Conservation (phyloP, 2,797 vertebrate species). For the Pipistrellus pipistrellus region DNA sequence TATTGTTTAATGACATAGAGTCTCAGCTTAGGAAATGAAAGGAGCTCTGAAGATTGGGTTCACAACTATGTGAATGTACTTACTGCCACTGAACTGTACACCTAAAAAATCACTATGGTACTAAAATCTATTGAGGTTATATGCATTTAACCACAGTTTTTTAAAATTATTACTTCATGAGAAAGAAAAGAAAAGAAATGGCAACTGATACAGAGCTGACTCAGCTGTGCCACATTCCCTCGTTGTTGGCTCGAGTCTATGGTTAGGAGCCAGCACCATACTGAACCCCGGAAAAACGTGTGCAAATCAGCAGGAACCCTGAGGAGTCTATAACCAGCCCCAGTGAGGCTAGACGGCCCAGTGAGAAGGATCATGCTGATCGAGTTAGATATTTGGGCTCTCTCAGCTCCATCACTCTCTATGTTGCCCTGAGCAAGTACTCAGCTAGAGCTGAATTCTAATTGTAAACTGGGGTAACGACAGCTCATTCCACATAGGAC, state of each 20-base stretch:
- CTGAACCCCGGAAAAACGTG: background rate
- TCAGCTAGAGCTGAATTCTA: slow-evolving; percentile 14
- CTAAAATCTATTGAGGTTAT: background rate
- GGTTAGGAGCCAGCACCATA: background rate
- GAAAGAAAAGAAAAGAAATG: background rate
- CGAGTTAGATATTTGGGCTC: background rate
- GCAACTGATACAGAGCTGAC: background rate
- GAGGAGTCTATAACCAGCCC: background rate
- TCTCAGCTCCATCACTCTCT: background rate
- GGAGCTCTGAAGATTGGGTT: background rate
- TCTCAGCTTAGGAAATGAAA: background rate
- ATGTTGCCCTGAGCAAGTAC: background rate
- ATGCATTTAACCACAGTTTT: background rate
- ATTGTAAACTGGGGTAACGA: background rate
- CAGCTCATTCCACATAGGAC: background rate
- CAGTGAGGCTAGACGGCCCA: background rate
- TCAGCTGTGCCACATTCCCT: background rate
- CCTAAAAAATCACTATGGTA: background rate
- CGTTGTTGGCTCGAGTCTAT: background rate
- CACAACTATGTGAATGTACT: background rate
- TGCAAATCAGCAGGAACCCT: background rate
- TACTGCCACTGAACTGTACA: background rate
- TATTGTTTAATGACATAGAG: background rate
- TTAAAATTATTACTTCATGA: background rate
- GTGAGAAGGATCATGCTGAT: background rate